Conservation (phyloP, 2,113 vertebrate genomes). For the Marmota flaviventris region DNA sequence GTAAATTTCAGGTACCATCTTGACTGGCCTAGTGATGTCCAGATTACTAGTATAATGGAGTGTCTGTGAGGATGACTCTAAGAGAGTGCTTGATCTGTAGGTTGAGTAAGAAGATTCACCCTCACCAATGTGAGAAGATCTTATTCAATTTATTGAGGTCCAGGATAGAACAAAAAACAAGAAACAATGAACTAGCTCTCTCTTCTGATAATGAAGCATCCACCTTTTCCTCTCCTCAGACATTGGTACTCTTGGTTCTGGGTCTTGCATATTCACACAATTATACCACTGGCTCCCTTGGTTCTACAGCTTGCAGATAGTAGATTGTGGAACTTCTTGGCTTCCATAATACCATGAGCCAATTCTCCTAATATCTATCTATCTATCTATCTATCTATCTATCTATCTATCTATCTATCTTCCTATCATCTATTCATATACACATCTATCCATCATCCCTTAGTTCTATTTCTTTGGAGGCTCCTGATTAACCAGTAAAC, state of each 20-base stretch:
- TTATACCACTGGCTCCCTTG: background rate
- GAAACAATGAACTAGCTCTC: no score
- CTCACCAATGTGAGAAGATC: fast-evolving
- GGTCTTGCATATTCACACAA: background rate
- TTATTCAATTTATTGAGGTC: no score
- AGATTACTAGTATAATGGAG: no score
- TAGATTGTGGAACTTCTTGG: background rate
- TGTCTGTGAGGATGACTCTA: background rate
- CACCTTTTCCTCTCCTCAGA: background rate
- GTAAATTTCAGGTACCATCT: background rate
- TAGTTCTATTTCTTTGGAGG: background rate
- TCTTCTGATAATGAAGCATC: background rate
- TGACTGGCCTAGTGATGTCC: no score
- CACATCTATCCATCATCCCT: background rate
- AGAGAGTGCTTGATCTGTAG: background rate
- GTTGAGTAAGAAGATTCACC: no score
- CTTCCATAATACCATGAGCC: background rate
- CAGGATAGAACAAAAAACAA: background rate
- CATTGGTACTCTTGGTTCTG: background rate
- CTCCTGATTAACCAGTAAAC: background rate
- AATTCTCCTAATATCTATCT: background rate
- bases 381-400: background rate
- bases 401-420: background rate
- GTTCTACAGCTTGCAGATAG: background rate
- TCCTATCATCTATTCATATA: background rate